Evolutionary conservation across 2,888 invertebrate species (phyloP).

Genomic region (Orthosia incerta): DNA sequence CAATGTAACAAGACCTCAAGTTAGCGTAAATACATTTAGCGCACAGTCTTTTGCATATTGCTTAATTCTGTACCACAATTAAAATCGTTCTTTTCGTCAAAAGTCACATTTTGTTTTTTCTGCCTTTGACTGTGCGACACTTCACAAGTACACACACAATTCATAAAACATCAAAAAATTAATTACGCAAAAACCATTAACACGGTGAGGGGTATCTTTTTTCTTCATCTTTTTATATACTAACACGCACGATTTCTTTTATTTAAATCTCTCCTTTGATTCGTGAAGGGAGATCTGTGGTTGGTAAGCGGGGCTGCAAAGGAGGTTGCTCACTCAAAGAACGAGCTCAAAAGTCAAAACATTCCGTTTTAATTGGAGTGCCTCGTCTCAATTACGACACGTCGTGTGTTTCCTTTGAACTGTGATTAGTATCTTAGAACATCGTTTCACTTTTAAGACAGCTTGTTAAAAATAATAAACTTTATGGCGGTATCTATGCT

Average conservation of each 20-base stretch:
- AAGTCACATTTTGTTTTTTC: conserved; percentile 3
- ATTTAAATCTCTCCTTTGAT: conserved; percentile 71
- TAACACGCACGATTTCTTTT: conserved; percentile 69
- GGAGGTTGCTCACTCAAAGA: conserved; percentile 82
- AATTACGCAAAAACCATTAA: conserved; percentile 59
- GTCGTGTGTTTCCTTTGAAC: conserved; percentile 85
- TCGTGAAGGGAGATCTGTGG: conserved; percentile 70
- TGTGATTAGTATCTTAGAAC: conserved; percentile 82
- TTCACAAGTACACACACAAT: conserved; percentile 22
- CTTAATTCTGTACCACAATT: not conserved
- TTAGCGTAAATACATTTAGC: conserved; percentile 9
- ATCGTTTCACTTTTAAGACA: conserved; percentile 65
- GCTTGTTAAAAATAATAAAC: conserved; percentile 9
- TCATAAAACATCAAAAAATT: conserved; percentile 47
- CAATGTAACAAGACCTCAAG: not conserved
- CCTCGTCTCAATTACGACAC: conserved; percentile 83
- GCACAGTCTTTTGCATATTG: conserved; percentile 39
- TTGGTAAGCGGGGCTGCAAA: conserved; percentile 72
- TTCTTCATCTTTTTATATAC: conserved; percentile 71
- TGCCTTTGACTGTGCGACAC: conserved; percentile 42
- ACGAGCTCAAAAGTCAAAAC: conserved; percentile 82
- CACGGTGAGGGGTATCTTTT: conserved; percentile 67
- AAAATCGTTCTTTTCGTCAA: not conserved
- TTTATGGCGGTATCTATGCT: not conserved
- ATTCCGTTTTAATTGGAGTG: conserved; percentile 88